Evolutionary conservation across 1,140 invertebrate species (phyloP).

Genomic region (Arion vulgaris): DNA sequence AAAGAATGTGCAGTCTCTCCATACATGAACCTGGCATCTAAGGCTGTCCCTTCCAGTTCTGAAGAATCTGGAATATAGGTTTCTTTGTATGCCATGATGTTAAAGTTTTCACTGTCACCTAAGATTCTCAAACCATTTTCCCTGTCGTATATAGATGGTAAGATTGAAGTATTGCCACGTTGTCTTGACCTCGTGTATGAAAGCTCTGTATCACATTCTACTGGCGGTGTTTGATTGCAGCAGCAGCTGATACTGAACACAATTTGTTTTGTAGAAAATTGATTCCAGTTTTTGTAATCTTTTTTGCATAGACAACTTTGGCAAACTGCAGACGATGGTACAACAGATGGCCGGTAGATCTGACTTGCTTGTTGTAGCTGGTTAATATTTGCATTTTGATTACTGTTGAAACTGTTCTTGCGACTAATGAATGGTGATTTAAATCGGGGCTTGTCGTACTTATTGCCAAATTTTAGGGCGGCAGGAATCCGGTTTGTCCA

Average conservation of each 20-base stretch:
- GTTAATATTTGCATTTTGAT: neutral
- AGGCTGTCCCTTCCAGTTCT: neutral
- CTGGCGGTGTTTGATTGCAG: neutral
- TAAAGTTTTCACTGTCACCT: neutral
- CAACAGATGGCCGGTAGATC: neutral
- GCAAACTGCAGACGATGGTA: neutral
- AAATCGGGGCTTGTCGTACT: neutral
- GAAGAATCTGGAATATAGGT: neutral
- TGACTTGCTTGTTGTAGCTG: neutral
- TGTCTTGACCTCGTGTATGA: neutral
- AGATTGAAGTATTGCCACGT: neutral
- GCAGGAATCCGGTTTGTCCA: neutral
- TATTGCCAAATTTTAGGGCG: neutral
- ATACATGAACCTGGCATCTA: neutral
- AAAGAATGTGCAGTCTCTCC: neutral
- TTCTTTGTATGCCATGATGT: neutral
- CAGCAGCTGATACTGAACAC: constrained; percentile 7
- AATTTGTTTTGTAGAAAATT: neutral
- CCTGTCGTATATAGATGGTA: neutral
- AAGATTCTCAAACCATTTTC: neutral
- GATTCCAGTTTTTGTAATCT: neutral
- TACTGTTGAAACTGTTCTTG: neutral
- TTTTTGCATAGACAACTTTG: neutral
- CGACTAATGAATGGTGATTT: neutral
- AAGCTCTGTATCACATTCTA: neutral